Evolutionary conservation across 2,797 vertebrate genomes (phyloP).

Genomic region (Cynopterus sphinx): DNA sequence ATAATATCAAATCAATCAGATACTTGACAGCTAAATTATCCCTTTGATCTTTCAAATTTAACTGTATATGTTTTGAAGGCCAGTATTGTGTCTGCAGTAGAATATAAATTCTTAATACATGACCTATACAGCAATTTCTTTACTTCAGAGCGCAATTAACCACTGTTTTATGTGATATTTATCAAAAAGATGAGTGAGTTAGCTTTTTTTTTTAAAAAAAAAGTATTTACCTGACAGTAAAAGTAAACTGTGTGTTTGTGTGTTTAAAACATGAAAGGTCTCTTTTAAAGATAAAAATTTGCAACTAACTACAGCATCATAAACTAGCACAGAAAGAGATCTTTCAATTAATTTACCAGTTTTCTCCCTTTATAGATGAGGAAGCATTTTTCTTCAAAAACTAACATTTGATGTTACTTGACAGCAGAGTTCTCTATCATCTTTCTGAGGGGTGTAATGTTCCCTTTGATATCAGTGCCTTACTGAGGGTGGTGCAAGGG

Average conservation of each 20-base stretch:
- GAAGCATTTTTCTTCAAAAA: background rate
- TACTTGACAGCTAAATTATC: slow-evolving; percentile 14
- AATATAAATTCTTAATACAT: background rate
- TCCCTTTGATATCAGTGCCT: background rate
- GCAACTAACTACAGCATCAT: background rate
- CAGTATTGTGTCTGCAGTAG: background rate
- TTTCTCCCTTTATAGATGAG: background rate
- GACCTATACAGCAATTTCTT: background rate
- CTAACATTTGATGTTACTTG: background rate
- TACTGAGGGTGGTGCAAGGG: rapidly evolving
- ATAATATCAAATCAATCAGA: background rate
- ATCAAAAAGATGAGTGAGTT: background rate
- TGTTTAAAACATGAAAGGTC: background rate
- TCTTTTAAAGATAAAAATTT: background rate
- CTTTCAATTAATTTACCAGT: background rate
- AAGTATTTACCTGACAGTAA: background rate
- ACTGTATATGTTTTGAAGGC: background rate
- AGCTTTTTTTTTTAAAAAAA: background rate
- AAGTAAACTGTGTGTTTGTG: background rate
- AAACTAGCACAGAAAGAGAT: background rate
- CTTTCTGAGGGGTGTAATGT: background rate
- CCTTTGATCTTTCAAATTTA: slow-evolving; percentile 14
- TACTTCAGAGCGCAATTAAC: background rate
- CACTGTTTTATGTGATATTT: background rate
- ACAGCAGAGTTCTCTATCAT: background rate